Evolutionary conservation across 1,140 invertebrate genomes (phyloP).

Genomic region (Phortica variegata): DNA sequence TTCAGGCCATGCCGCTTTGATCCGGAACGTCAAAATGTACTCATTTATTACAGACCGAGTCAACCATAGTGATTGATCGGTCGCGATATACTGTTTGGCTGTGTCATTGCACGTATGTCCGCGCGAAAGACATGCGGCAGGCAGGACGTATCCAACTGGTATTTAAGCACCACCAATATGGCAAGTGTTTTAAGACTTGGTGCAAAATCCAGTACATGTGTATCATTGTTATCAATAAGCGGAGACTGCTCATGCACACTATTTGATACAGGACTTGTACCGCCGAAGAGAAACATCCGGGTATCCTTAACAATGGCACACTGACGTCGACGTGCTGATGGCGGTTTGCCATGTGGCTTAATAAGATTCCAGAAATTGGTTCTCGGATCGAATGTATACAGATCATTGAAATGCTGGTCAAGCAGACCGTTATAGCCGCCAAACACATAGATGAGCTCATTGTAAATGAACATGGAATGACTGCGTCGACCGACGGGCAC

Average conservation of each 20-base stretch:
- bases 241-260: not conserved
- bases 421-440: constrained; percentile 80
- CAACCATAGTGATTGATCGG: constrained; percentile 52
- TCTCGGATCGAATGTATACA: constrained; percentile 70
- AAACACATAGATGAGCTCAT: constrained; percentile 79
- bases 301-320: constrained; percentile 73
- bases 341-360: constrained; percentile 62
- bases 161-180: constrained; percentile 64
- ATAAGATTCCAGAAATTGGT: constrained; percentile 66
- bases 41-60: constrained; percentile 16
- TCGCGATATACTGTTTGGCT: constrained; percentile 55
- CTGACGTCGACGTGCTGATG: constrained; percentile 73
- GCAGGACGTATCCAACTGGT: constrained; percentile 64
- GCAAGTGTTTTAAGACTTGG: constrained; percentile 71
- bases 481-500: constrained; percentile 75
- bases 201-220: constrained; percentile 73
- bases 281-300: constrained; percentile 80
- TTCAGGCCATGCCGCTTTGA: too few species aligned
- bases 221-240: constrained; percentile 76
- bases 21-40: too few species aligned
- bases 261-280: constrained; percentile 67
- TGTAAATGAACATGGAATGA: constrained; percentile 83
- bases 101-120: constrained; percentile 60
- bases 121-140: constrained; percentile 65
- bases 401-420: constrained; percentile 79